Evolutionary conservation across 2,797 vertebrate genomes (phyloP).

Genomic region (Pempheris klunzingeri): DNA sequence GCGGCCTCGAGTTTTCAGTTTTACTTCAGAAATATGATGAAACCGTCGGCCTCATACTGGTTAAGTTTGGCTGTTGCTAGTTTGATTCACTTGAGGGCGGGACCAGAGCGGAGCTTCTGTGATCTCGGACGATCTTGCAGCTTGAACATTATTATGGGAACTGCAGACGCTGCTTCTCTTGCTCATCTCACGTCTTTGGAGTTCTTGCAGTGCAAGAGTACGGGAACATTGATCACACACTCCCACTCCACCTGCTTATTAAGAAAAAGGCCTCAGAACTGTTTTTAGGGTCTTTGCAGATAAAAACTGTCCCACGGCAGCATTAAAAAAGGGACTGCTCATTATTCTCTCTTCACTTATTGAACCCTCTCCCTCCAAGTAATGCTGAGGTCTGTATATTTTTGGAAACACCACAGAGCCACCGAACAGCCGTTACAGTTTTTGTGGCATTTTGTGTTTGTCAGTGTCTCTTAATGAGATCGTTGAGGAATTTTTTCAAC

Average conservation of each 20-base stretch:
- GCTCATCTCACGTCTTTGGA: conserved; percentile 1
- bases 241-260: not conserved
- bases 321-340: conserved; percentile 19
- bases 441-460: conserved; percentile 41
- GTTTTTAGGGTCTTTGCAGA: not conserved
- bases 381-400: conserved; percentile 21
- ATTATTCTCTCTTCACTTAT: not conserved
- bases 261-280: conserved; percentile 13
- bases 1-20: conserved; percentile 24
- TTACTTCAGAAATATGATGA: conserved; percentile 3
- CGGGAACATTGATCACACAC: not conserved
- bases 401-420: conserved; percentile 14
- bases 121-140: conserved; percentile 11
- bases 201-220: conserved; percentile 3
- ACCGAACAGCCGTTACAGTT: not conserved
- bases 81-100: conserved; percentile 9
- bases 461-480: not conserved
- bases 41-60: not conserved
- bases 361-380: not conserved
- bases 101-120: conserved; percentile 4
- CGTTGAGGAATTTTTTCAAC: not conserved
- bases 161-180: conserved; percentile 3
- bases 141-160: not conserved
- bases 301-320: conserved; percentile 20
- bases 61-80: conserved; percentile 9